Evolutionary conservation across 2,888 invertebrate genomes (phyloP).

Genomic region (Drosophila anomelani): DNA sequence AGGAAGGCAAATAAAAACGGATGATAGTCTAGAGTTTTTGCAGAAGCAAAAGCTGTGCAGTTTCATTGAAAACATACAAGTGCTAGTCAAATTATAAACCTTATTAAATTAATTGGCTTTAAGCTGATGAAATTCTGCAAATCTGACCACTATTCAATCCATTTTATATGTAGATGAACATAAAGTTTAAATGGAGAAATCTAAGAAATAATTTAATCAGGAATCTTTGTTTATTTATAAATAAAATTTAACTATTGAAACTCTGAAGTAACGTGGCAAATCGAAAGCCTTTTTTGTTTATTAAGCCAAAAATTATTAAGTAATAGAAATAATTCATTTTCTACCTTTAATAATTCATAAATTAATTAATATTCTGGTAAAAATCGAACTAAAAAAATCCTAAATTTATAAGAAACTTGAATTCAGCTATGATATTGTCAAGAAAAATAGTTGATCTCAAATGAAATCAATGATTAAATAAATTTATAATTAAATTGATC

Average conservation of each 20-base stretch:
- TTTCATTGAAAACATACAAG: neutral
- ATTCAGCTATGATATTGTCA: no score
- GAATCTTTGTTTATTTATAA: neutral
- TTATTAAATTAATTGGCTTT: no score
- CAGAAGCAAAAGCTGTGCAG: neutral
- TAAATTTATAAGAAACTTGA: no score
- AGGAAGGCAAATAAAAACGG: neutral
- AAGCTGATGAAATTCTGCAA: neutral
- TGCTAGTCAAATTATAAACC: neutral
- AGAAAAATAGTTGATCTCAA: no score
- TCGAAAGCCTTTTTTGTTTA: neutral
- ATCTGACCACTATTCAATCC: no score
- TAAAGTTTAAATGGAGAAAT: neutral
- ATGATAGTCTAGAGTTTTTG: neutral
- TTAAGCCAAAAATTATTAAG: neutral
- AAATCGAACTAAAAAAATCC: neutral
- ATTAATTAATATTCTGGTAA: neutral
- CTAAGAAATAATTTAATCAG: neutral
- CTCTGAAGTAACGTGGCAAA: no score
- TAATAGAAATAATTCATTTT: neutral
- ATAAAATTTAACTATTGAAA: neutral
- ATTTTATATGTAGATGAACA: no score
- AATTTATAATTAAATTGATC: neutral
- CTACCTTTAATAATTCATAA: neutral
- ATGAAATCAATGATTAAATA: neutral